Evolutionary conservation across 2,797 vertebrate genomes (phyloP).

Genomic region (Trachurus trachurus): DNA sequence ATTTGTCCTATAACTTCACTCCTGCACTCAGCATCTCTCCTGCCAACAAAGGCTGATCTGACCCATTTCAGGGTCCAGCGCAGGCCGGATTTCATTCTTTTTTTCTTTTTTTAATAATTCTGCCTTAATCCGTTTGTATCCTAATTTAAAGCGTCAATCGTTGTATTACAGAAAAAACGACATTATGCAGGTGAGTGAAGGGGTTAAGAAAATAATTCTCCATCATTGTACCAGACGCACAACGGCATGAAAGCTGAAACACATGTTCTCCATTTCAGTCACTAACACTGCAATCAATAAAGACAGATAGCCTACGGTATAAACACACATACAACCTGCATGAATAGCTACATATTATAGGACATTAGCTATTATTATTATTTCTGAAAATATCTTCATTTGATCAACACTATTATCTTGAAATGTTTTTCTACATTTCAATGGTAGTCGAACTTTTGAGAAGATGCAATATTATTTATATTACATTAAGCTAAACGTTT

Average conservation of each 20-base stretch:
- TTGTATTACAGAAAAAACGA: conserved; percentile 11
- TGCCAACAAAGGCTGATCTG: conserved; percentile 40
- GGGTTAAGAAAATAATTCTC: conserved; percentile 73
- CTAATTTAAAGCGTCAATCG: conserved; percentile 58
- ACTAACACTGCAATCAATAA: conserved; percentile 62
- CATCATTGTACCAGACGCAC: conserved; percentile 48
- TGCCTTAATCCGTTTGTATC: conserved; percentile 66
- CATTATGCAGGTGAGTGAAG: conserved; percentile 71
- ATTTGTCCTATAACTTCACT: conserved; percentile 41
- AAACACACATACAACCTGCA: too few relatives aligned
- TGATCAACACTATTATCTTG: not conserved
- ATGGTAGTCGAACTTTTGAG: not conserved
- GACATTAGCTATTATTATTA: too few relatives aligned
- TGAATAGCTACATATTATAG: too few relatives aligned
- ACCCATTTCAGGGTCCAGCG: not conserved
- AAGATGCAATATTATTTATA: not conserved
- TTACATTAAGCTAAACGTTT: not conserved
- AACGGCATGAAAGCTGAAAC: conserved; percentile 82
- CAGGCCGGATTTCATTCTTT: conserved; percentile 11
- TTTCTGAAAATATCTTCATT: too few relatives aligned
- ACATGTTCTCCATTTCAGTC: conserved; percentile 88
- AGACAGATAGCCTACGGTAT: too few relatives aligned
- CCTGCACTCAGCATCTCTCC: conserved; percentile 11
- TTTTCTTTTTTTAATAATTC: conserved; percentile 17
- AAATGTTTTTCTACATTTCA: conserved; percentile 12